Evolutionary conservation across 2,888 invertebrate genomes (phyloP).

Genomic region (Drosophila paranaensis): DNA sequence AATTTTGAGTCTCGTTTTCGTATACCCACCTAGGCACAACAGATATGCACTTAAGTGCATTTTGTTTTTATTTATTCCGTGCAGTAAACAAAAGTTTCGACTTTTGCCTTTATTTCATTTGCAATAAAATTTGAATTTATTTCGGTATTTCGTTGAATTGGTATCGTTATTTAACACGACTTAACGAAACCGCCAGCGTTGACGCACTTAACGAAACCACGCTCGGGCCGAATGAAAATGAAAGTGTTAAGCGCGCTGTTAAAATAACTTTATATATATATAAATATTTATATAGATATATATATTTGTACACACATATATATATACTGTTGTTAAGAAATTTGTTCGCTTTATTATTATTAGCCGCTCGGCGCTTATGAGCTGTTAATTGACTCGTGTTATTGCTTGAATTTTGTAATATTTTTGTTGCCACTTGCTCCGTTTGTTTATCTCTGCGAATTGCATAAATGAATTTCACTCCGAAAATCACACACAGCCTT

Average conservation of each 20-base stretch:
- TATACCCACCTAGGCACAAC: constrained; percentile 71
- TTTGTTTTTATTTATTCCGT: constrained; percentile 16
- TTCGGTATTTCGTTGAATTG: constrained; percentile 38
- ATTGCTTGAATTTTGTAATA: constrained; percentile 59
- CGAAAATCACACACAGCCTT: constrained; percentile 27
- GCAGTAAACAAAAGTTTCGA: constrained; percentile 13
- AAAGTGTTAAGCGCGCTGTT: constrained; percentile 68
- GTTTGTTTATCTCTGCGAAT: constrained; percentile 49
- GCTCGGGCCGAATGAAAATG: constrained; percentile 61
- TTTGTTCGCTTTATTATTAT: constrained; percentile 7
- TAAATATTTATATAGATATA: neutral
- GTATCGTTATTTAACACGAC: constrained; percentile 71
- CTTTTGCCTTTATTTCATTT: constrained; percentile 40
- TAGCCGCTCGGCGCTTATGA: constrained; percentile 17
- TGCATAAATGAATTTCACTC: constrained; percentile 63
- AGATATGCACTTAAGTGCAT: constrained; percentile 67
- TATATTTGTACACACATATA: constrained; percentile 6
- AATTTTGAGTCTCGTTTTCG: constrained; percentile 10
- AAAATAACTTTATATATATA: constrained; percentile 19
- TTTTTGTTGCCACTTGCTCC: constrained; percentile 47
- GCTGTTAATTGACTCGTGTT: constrained; percentile 35
- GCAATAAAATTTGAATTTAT: constrained; percentile 20
- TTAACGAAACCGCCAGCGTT: constrained; percentile 54
- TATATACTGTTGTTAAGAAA: constrained; percentile 13
- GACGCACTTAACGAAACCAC: constrained; percentile 52